Percentiles rank a stretch among this genome's conserved stretches.
Conservation (phyloP, 2,888 invertebrate genomes). For the Gymnoscelis rufifasciata region DNA sequence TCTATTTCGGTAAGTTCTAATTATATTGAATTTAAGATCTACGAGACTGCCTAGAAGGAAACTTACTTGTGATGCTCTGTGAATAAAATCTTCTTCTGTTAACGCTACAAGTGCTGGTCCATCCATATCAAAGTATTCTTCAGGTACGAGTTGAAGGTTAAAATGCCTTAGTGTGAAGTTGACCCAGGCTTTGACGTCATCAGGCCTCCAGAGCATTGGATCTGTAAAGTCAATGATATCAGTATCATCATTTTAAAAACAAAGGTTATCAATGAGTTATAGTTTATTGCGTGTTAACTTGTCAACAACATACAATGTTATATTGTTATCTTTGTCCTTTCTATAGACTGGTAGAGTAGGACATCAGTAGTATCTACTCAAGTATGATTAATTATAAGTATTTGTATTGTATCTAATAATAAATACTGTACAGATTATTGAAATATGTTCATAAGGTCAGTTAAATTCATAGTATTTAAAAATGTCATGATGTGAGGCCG, state of each 20-base stretch:
- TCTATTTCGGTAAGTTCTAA: too few relatives aligned
- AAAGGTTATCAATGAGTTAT: slow-evolving; percentile 9
- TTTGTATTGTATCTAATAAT: too few relatives aligned
- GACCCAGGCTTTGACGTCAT: slow-evolving; percentile 93
- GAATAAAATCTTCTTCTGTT: slow-evolving; percentile 91
- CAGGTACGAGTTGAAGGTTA: slow-evolving; percentile 84
- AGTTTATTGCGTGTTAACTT: slow-evolving; percentile 9
- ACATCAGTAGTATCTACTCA: too few relatives aligned
- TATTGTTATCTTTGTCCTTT: background rate
- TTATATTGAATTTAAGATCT: too few relatives aligned
- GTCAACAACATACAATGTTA: background rate
- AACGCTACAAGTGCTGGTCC: slow-evolving; percentile 87
- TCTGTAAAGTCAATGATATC: slow-evolving; percentile 77
- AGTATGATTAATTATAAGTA: too few relatives aligned
- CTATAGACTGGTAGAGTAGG: background rate
- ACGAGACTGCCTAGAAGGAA: too few relatives aligned
- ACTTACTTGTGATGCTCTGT: slow-evolving; percentile 88
- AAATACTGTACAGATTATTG: too few relatives aligned
- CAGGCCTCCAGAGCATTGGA: slow-evolving; percentile 91
- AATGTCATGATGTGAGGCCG: slow-evolving; percentile 33
- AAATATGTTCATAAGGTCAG: background rate
- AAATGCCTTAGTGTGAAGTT: slow-evolving; percentile 91
- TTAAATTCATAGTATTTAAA: slow-evolving; percentile 5
- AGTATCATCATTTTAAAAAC: slow-evolving; percentile 8
- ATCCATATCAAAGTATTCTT: slow-evolving; percentile 88